Evolutionary conservation across 2,113 vertebrate species (phyloP).

Genomic region (Passer domesticus): DNA sequence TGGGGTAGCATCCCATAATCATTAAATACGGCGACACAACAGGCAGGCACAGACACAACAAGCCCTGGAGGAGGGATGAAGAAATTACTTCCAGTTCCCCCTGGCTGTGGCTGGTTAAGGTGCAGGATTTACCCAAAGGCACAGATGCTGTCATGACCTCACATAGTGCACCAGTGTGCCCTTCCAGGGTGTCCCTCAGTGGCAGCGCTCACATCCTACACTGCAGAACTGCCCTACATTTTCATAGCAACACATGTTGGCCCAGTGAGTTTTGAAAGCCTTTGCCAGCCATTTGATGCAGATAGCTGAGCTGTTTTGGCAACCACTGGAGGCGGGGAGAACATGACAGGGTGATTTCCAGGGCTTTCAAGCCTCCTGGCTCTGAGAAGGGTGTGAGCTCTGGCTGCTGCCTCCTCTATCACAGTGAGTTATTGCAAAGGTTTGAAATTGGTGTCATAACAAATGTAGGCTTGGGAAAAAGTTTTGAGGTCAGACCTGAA

Average conservation of each 20-base stretch:
- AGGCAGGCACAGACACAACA: not conserved
- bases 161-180: rapidly evolving
- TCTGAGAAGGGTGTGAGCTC: not conserved
- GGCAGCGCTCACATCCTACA: not conserved
- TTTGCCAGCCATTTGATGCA: not conserved
- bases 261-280: not conserved
- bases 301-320: not conserved
- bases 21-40: rapidly evolving
- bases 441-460: not conserved
- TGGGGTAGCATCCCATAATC: not conserved
- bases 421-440: not conserved
- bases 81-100: not conserved
- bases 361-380: not conserved
- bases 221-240: not conserved
- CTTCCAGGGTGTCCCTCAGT: rapidly evolving
- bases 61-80: not conserved
- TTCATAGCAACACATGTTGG: not conserved
- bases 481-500: conserved; percentile 21
- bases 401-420: not conserved
- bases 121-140: not conserved
- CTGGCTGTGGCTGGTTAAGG: not conserved
- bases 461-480: conserved; percentile 39
- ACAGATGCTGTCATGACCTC: rapidly evolving
- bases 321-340: not conserved
- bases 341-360: not conserved